phyloP scores from a whole-genome alignment of 2,888 invertebrate genomes.

The Leucophora obtusa region DNA sequence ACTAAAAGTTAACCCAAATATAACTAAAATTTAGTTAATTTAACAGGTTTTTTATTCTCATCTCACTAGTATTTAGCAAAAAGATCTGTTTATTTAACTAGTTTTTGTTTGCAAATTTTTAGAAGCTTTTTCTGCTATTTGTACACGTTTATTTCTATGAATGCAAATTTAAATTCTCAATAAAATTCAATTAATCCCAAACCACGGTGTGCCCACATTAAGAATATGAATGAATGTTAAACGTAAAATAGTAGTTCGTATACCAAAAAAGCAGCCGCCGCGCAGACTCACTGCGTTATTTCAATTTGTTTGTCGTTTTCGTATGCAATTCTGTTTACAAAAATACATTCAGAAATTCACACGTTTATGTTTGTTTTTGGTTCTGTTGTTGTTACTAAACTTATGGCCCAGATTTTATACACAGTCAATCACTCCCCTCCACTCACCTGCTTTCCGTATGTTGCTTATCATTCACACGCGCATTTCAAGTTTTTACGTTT shows the following conservation, averaged over 20 bases:
- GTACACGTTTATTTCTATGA: too few species aligned
- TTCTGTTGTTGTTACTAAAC: constrained; percentile 17
- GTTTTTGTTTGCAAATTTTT: too few species aligned
- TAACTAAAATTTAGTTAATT: too few species aligned
- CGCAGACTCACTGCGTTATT: constrained; percentile 45
- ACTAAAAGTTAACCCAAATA: too few species aligned
- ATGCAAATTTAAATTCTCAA: too few species aligned
- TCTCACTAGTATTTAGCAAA: too few species aligned
- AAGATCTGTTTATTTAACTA: too few species aligned
- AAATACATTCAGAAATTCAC: constrained; percentile 27
- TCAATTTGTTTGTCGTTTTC: constrained; percentile 6
- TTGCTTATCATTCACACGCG: constrained; percentile 23
- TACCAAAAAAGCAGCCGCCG: constrained; percentile 25
- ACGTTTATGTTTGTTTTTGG: constrained; percentile 19
- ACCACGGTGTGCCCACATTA: constrained; percentile 12
- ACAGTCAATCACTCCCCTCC: not conserved
- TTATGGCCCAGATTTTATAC: constrained; percentile 22
- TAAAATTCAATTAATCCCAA: too few species aligned
- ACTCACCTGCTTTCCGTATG: not conserved
- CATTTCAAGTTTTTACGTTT: not conserved
- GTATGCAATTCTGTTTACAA: constrained; percentile 8
- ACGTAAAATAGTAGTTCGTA: not conserved
- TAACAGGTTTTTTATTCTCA: too few species aligned
- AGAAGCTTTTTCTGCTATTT: too few species aligned
- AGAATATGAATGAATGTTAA: constrained; percentile 23